phyloP scores from a whole-genome alignment of 30 jellyfish, hydroid and myxozoan species.

The Turritopsis dohrnii region DNA sequence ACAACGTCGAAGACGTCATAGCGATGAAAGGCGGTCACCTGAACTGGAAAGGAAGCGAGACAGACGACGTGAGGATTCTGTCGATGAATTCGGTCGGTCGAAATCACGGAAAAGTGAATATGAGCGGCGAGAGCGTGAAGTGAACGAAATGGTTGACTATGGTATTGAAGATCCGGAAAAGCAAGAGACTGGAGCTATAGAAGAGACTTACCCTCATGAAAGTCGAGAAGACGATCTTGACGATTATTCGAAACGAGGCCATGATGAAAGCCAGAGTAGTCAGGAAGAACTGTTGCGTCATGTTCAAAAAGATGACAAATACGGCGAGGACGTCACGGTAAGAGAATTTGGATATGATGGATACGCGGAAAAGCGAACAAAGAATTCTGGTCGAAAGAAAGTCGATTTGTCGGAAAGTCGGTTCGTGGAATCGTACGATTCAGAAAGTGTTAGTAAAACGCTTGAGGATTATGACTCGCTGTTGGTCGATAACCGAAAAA shows the following conservation, averaged over 20 bases:
- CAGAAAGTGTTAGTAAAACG: background rate
- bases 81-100: slow-evolving; percentile 38
- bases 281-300: background rate
- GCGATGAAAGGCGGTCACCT: slow-evolving; percentile 12
- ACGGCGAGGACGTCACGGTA: slow-evolving; percentile 21
- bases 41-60: background rate
- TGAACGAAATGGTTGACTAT: background rate
- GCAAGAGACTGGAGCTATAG: background rate
- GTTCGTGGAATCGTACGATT: background rate
- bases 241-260: background rate
- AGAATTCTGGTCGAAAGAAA: background rate
- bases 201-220: background rate
- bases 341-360: slow-evolving; percentile 41
- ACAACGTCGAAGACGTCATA: slow-evolving; percentile 11
- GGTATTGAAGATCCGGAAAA: background rate
- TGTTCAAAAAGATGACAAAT: background rate
- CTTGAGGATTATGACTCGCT: slow-evolving; percentile 26
- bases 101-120: slow-evolving; percentile 21
- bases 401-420: background rate
- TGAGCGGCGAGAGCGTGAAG: background rate
- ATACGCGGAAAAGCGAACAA: slow-evolving; percentile 29
- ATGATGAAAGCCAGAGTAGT: background rate
- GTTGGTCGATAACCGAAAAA: slow-evolving; percentile 12
- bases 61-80: slow-evolving; percentile 33
- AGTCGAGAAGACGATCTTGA: background rate